These are phyloP conservation scores for Zygaena filipendulae DNA, from an alignment of 2,888 invertebrate genomes.

Conservation along the genomic window DNA sequence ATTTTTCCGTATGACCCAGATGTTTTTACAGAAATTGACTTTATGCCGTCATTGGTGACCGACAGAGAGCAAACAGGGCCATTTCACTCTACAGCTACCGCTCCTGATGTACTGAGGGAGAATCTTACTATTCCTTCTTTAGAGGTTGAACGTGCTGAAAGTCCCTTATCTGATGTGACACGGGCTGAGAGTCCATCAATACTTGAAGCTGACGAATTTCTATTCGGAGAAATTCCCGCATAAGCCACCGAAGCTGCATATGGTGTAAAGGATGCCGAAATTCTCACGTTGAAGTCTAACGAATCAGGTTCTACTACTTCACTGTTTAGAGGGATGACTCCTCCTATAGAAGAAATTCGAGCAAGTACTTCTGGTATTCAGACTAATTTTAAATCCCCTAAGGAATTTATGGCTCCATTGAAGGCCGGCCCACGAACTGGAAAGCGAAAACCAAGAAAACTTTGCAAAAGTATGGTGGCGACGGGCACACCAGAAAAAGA, in stretches of 20 bases:
- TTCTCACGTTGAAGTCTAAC: conserved; percentile 3
- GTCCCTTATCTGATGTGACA: conserved; percentile 5
- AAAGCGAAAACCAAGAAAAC: conserved; percentile 10
- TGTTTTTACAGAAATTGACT: conserved; percentile 9
- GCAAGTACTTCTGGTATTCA: background rate
- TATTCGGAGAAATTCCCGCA: conserved; percentile 1
- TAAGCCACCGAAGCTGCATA: background rate
- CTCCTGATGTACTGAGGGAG: too few species aligned
- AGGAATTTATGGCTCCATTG: conserved; percentile 9
- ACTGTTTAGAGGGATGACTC: conserved; percentile 1
- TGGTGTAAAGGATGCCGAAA: background rate
- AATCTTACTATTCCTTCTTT: too few species aligned
- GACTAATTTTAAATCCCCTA: conserved; percentile 1
- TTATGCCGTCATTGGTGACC: conserved; percentile 7
- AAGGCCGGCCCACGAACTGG: conserved; percentile 10
- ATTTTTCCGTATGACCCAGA: conserved; percentile 8
- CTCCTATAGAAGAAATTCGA: conserved; percentile 3
- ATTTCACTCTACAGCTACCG: too few species aligned
- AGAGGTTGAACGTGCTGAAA: too few species aligned
- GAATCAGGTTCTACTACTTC: conserved; percentile 1
- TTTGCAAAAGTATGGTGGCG: conserved; percentile 12
- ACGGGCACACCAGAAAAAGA: conserved; percentile 14
- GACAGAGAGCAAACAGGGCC: too few species aligned
- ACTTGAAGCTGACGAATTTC: conserved; percentile 5
- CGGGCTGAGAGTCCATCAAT: conserved; percentile 10